phyloP scores from a whole-genome alignment of 1,140 invertebrate species.

The Diachasma alloeum region DNA sequence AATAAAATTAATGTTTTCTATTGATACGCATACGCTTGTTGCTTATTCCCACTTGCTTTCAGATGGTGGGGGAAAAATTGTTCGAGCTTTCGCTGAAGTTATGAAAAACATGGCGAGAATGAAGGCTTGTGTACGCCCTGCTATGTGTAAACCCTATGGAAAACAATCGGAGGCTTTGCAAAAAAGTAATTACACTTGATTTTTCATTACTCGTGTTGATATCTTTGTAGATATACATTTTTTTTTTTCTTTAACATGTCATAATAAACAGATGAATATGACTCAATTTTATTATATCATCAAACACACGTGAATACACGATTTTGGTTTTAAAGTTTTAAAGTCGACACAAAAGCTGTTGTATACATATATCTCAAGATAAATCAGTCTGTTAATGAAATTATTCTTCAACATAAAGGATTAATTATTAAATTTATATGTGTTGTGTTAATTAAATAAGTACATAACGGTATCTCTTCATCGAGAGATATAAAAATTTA shows the following conservation, averaged over 20 bases:
- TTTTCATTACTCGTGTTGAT: constrained; percentile 10
- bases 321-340: neutral
- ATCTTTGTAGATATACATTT: constrained; percentile 15
- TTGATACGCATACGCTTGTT: no score
- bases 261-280: neutral
- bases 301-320: constrained; percentile 20
- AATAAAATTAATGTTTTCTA: no score
- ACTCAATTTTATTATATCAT: constrained; percentile 5
- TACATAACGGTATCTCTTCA: neutral
- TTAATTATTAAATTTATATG: neutral
- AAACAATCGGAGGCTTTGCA: constrained; percentile 87
- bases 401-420: neutral
- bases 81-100: constrained; percentile 81
- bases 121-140: constrained; percentile 83
- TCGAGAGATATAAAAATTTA: neutral
- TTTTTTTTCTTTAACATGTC: neutral
- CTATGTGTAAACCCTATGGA: constrained; percentile 89
- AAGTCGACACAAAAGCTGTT: neutral
- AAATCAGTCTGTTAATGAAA: constrained; percentile 9
- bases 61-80: constrained; percentile 81
- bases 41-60: constrained; percentile 15
- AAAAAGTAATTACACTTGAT: constrained; percentile 73
- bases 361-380: neutral
- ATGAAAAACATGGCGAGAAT: constrained; percentile 87
- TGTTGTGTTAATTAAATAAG: neutral